Evolutionary conservation across 1,140 invertebrate species (phyloP).

Genomic region (Hypothenemus hampei): DNA sequence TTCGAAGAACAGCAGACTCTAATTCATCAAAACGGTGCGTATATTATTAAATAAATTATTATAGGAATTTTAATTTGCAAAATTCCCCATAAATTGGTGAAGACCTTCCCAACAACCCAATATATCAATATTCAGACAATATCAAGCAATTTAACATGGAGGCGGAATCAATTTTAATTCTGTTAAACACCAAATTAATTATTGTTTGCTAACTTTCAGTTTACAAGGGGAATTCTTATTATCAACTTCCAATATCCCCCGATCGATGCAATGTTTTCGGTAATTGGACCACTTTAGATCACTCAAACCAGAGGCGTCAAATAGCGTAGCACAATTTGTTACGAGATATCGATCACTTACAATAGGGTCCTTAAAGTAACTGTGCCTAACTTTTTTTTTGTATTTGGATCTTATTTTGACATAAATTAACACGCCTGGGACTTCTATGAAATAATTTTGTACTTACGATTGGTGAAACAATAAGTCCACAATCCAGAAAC

Average conservation of each 20-base stretch:
- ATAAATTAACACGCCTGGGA: too few species aligned
- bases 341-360: slow-evolving; percentile 1
- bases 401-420: too few species aligned
- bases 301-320: not conserved
- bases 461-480: slow-evolving; percentile 67
- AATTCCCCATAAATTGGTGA: not conserved
- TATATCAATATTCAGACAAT: not conserved
- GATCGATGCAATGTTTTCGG: not conserved
- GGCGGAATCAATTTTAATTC: not conserved
- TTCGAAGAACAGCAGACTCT: not conserved
- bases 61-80: too few species aligned
- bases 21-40: not conserved
- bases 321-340: not conserved
- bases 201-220: not conserved
- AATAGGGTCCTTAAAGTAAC: too few species aligned
- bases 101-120: not conserved
- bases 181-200: not conserved
- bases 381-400: too few species aligned
- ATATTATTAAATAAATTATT: not conserved
- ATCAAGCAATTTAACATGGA: not conserved
- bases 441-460: too few species aligned
- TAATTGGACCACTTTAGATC: not conserved
- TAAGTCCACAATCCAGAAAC: slow-evolving; percentile 66
- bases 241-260: not conserved
- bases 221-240: slow-evolving; percentile 3